Evolutionary conservation across 2,113 vertebrate species (phyloP).

Genomic region (Todiramphus saurophagus): DNA sequence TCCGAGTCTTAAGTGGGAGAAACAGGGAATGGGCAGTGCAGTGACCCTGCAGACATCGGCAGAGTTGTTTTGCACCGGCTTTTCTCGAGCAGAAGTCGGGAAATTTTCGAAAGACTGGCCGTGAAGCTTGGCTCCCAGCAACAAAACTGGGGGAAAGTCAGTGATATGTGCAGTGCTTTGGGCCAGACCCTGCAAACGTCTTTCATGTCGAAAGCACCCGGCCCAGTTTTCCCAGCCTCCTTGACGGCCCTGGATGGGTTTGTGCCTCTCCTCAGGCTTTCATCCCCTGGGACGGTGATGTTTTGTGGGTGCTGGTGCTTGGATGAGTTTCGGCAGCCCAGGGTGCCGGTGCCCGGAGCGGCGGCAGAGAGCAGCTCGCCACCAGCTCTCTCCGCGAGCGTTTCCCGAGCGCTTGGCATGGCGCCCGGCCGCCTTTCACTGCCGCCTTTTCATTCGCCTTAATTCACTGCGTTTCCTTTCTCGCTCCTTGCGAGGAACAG

Average conservation of each 20-base stretch:
- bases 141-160: accelerated
- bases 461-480: slow-evolving; percentile 56
- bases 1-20: background rate
- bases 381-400: background rate
- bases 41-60: background rate
- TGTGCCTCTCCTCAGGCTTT: accelerated
- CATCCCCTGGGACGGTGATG: accelerated
- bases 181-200: background rate
- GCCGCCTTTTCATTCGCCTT: slow-evolving; percentile 55
- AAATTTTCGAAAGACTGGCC: background rate
- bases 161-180: background rate
- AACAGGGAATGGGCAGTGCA: accelerated
- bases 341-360: background rate
- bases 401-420: background rate
- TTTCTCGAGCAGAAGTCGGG: background rate
- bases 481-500: slow-evolving; percentile 48
- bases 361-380: slow-evolving; percentile 14
- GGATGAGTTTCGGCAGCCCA: background rate
- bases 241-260: background rate
- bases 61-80: background rate
- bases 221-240: background rate
- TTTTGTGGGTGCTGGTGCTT: background rate
- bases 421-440: slow-evolving; percentile 31
- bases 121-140: background rate
- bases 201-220: background rate